Evolutionary conservation across 2,113 vertebrate species (phyloP), one percentile per base, ranked within the genome.

Genomic region (Melanotaenia duboulayi): DNA sequence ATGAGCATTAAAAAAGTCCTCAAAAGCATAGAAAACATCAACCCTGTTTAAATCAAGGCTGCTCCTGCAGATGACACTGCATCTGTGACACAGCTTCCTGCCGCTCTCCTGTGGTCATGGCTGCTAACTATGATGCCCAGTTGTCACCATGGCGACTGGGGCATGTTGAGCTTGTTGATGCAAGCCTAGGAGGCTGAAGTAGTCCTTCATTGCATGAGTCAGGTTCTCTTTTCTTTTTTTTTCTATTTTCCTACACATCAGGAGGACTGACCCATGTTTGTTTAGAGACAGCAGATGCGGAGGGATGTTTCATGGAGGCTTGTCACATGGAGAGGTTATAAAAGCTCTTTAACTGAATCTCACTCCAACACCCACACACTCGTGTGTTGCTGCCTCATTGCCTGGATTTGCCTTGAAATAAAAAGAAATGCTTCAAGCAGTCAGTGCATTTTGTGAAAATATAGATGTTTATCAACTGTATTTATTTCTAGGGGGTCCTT

Each of bases 141-240:
- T 32, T 8, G 88, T 93, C 78, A 6, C 89, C 89, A 92, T 91
- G 89, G 92, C 52, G 64, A 93, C 86, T 14, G 37, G 57, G 59
- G 66, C 58, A 23, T 7, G 25, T 56, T 19, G 46, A 52, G 71
- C 32, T 49, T 46, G 65, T 74, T 84, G 74, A 81, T 63, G 65
- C 50, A 82, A 61, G 65, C 79, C 51, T 62, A 7, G 67, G 74
- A 76, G 67, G 77, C 46, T 68, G 75, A 83, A 75, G 76, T 64
- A 22, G 71, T 70, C 50, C 78, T 89, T 63, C 35, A 75, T 57
- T 37, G 50, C 57, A 72, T 84, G 75, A 88, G 61, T 83, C 82
- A 85, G 73, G 40, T 46, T 61, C 60, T 20, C 39, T 65, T 57
- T 42, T 35, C 32, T 9, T 35, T 35, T 35, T 35, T 35, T 35